Evolutionary conservation across 2,113 vertebrate species (phyloP).

Genomic region (Chaenogobius annularis): DNA sequence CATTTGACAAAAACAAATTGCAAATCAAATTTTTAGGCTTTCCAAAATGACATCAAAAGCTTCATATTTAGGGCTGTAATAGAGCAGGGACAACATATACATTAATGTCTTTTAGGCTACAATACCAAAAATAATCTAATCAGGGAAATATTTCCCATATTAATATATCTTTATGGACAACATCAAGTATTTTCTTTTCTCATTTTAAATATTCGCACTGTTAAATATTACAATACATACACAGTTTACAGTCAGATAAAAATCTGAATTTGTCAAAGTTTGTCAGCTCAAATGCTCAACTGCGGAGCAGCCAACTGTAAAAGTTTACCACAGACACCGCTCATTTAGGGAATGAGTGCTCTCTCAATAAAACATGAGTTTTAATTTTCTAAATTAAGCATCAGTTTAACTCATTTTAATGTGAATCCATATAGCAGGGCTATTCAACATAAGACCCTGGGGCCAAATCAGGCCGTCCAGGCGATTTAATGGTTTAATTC

Average conservation of each 20-base stretch:
- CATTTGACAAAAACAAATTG: background rate
- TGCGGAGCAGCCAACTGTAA: conserved; percentile 6
- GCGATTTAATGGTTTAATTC: too few species aligned
- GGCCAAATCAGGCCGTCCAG: too few species aligned
- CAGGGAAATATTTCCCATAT: conserved; percentile 16
- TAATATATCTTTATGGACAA: conserved; percentile 21
- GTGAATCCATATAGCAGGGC: conserved; percentile 2
- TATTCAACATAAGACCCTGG: too few species aligned
- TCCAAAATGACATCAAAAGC: background rate
- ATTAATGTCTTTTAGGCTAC: conserved; percentile 24
- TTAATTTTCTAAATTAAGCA: conserved; percentile 43
- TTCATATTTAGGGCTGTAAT: conserved; percentile 4
- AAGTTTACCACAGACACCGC: conserved; percentile 16
- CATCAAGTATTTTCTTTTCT: conserved; percentile 39
- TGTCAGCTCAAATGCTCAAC: conserved; percentile 22
- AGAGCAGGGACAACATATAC: conserved; percentile 2
- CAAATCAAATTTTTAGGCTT: conserved; percentile 15
- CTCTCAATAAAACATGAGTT: conserved; percentile 23
- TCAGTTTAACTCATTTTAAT: background rate
- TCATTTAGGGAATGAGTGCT: conserved; percentile 40
- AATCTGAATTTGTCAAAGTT: conserved; percentile 29
- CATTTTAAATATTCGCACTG: conserved; percentile 33
- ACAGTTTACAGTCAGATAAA: conserved; percentile 41
- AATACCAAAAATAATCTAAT: conserved; percentile 40
- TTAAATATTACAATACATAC: conserved; percentile 57